Base-by-base conservation (phyloP, 2,888 invertebrate genomes). In the Sacculina carcini region DNA sequence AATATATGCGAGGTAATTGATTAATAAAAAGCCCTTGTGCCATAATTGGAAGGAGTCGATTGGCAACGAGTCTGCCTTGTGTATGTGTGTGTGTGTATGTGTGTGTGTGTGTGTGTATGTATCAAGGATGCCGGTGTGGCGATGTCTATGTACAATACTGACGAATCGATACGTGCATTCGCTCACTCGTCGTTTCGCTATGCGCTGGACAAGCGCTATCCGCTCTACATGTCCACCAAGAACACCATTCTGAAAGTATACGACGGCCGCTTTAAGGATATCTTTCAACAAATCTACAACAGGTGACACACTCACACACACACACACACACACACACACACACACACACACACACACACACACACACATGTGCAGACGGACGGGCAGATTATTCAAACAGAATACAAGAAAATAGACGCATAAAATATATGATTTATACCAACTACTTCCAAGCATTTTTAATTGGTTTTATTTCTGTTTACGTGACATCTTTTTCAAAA, bases 241-340 rank as follows among this genome's bases (percentile, higher is more conserved):
- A 94, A 94, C 63, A 94, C 94, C 0, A 94, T 94, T 63, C 72
- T 94, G 42, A 94, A 94, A 69, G 78, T 79, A 60, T 94, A 94
- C 63, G 94, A 94, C 66, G 94, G 94, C 0, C 75, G 87, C 56
- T 94, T 94, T 67, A 92, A 92, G 67, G 90, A 94, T 60, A 90
- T 94, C 59, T 94, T 94, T 73, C 83, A 92, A 67, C 86, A 87
- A 55, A 80, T 92, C 59, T 94, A 92, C 65, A 80, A 85, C 2
- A 26, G 24, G 42, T 42, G 42, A 28, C n/a, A n/a, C 36, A 36
- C 36, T 16, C 36, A 36, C 36, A 36, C 36, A 36, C 36, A 36
- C 36, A 36, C 36, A 36, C 36, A 36, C 36, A 36, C 36, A 36
- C 36, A 36, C 36, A 36, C 5, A 36, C 36, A 36, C 36, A 36